Base-by-base conservation (phyloP, 2,888 invertebrate species). In the Cecidostiba fungosa region DNA sequence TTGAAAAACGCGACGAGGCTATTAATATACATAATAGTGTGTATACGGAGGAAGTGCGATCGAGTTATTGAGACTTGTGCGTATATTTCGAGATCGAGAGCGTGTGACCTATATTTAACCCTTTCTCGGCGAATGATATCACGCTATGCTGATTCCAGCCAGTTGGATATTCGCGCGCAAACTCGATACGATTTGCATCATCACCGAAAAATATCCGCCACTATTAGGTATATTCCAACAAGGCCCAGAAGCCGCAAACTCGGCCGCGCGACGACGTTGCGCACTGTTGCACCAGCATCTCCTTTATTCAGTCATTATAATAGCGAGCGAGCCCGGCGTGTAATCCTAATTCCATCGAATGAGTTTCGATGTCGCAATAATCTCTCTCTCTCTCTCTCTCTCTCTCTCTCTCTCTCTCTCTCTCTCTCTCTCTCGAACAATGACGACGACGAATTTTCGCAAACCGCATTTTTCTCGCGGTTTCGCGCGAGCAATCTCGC, bases 291-390 rank as follows among this genome's bases (percentile, higher is more conserved):
- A 47, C 72, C 83, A 78, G n/a, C 50, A 3, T 50, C 50, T 50
- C 19, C 32, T 36, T 47, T 26, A 78, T 78, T 84, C 29, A 78
- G 73, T 26, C 32, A 78, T 84, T 84, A 78, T n/a, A n/a, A n/a
- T n/a, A n/a, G n/a, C 66, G 36, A 72, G 26, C 47, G 50, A 1
- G 8, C 50, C 5, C 50, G 50, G 19, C 50, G 50, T 62, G 47
- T 78, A 84, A 84, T 84, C 84, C 79, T 79, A 74, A 79, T 74
- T 54, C 84, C 26, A 84, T 84, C 84, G 84, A 69, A 26, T 36
- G 36, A 54, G 77, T 50, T 77, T 76, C 43, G 77, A 77, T 83
- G 77, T 50, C 79, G 84, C 73, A 84, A 72, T 26, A 59, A 32
- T 43, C 23, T n/a, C n/a, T n/a, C n/a, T n/a, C n/a, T n/a, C n/a